Conservation (phyloP, 1,140 invertebrate species). For the Drosophila setifemur region DNA sequence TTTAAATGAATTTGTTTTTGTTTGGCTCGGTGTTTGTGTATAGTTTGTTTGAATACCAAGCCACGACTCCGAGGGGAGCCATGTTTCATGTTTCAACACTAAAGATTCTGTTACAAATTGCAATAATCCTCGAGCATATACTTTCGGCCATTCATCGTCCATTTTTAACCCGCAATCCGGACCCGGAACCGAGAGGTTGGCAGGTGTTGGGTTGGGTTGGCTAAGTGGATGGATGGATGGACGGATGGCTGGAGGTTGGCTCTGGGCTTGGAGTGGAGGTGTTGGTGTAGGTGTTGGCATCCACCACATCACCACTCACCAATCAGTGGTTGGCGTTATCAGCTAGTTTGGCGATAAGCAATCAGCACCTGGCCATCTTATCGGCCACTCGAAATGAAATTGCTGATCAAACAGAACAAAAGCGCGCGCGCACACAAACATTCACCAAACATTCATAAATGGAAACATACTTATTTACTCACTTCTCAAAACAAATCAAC, state of each 20-base stretch:
- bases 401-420: slow-evolving; percentile 76
- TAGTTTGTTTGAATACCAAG: not conserved
- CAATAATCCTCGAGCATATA: slow-evolving; percentile 32
- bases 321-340: slow-evolving; percentile 62
- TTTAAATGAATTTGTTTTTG: slow-evolving; percentile 78
- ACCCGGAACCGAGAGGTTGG: too few species aligned
- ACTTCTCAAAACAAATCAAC: slow-evolving; percentile 81
- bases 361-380: slow-evolving; percentile 76
- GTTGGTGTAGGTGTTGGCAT: not conserved
- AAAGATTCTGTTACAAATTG: slow-evolving; percentile 72
- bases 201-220: too few species aligned
- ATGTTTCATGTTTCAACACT: slow-evolving; percentile 51
- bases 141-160: slow-evolving; percentile 34
- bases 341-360: slow-evolving; percentile 42
- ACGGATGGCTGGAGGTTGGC: too few species aligned
- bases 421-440: slow-evolving; percentile 41
- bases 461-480: slow-evolving; percentile 82
- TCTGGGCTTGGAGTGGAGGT: slow-evolving; percentile 35
- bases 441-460: slow-evolving; percentile 80
- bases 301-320: slow-evolving; percentile 23
- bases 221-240: too few species aligned
- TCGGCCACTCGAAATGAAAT: slow-evolving; percentile 78
- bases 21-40: slow-evolving; percentile 1
- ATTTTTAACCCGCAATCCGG: slow-evolving; percentile 49
- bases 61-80: slow-evolving; percentile 40